These are phyloP conservation scores for Acestrorhynchus altus DNA, from an alignment of 2,797 vertebrate species.

Conservation along the genomic window DNA sequence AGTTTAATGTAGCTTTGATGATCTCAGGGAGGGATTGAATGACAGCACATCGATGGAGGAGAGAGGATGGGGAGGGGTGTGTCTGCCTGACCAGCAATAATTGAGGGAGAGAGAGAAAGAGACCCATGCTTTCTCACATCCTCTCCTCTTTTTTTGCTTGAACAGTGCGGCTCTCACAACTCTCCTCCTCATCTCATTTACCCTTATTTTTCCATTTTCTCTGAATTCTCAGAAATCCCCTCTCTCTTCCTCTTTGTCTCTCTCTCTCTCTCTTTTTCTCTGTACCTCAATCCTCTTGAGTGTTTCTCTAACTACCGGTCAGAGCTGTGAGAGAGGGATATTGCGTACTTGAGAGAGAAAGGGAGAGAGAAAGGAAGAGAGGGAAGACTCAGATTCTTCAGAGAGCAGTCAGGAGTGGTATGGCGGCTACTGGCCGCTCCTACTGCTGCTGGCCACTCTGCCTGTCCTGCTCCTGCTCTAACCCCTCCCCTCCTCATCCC, in stretches of 20 bases:
- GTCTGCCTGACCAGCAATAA: slow-evolving; percentile 51
- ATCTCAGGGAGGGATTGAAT: slow-evolving; percentile 52
- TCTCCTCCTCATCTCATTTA: neutral
- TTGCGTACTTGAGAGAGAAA: neutral
- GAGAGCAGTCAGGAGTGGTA: neutral
- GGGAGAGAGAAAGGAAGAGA: neutral
- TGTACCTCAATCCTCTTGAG: slow-evolving; percentile 34
- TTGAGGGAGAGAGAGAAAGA: neutral
- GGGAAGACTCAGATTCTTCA: slow-evolving; percentile 27
- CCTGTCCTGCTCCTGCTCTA: slow-evolving; percentile 19
- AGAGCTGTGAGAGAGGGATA: slow-evolving; percentile 11
- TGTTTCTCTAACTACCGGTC: slow-evolving; percentile 51
- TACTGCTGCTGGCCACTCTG: slow-evolving; percentile 47
- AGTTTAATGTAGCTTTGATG: slow-evolving; percentile 52
- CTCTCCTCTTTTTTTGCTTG: neutral
- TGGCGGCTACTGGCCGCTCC: slow-evolving; percentile 48
- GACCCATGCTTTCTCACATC: neutral
- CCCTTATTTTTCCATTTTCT: neutral
- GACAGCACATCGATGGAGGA: slow-evolving; percentile 51
- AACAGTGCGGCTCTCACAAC: neutral
- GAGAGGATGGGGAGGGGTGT: slow-evolving; percentile 1
- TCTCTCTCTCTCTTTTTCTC: neutral
- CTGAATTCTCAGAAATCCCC: neutral
- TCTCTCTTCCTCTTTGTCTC: neutral
- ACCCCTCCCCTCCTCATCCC: slow-evolving; percentile 62